Evolutionary conservation across 1,140 invertebrate genomes (phyloP).

Genomic region (Reticulitermes speratus): DNA sequence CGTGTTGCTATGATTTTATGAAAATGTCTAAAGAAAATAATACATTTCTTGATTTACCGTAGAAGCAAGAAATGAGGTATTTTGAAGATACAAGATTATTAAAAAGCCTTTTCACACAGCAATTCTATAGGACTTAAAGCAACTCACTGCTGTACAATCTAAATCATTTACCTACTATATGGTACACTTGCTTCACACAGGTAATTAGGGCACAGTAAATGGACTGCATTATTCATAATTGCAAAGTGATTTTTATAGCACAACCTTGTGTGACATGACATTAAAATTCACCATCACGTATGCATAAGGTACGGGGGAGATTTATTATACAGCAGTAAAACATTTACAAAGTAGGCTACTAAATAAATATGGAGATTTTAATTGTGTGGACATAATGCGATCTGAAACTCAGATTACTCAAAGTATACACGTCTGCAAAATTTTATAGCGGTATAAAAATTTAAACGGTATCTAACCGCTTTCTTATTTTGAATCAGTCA

Average conservation of each 20-base stretch:
- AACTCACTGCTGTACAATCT: not conserved
- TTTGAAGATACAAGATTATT: no score
- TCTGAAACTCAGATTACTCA: not conserved
- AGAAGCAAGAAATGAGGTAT: no score
- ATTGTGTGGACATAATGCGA: slow-evolving; percentile 11
- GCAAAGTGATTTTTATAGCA: slow-evolving; percentile 13
- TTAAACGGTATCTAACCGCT: no score
- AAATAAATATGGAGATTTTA: slow-evolving; percentile 18
- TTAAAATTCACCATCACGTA: not conserved
- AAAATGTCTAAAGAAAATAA: no score
- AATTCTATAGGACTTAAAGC: not conserved
- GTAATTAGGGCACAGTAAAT: not conserved
- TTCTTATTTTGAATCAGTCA: no score
- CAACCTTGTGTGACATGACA: slow-evolving; percentile 4
- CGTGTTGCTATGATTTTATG: no score
- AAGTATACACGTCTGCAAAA: not conserved
- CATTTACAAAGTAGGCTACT: not conserved
- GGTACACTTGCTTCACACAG: not conserved
- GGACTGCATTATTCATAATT: slow-evolving; percentile 16
- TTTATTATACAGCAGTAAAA: not conserved
- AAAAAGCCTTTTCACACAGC: no score
- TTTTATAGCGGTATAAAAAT: not conserved
- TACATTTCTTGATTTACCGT: no score
- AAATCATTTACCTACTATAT: not conserved
- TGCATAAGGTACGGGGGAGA: not conserved